Base-by-base conservation (phyloP, 2,113 vertebrate genomes). In the Stegastes partitus region DNA sequence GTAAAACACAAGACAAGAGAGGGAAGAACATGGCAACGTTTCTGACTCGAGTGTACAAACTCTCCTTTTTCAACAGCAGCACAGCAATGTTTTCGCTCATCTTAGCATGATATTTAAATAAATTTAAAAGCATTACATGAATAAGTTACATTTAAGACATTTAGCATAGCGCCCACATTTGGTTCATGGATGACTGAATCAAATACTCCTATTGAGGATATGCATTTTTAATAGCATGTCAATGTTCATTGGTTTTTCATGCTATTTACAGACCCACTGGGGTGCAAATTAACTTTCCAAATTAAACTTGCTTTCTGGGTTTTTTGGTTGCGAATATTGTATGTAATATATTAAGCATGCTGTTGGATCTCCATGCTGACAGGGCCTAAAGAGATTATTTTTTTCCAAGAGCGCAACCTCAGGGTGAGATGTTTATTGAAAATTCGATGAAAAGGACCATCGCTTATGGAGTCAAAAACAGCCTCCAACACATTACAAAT, bases 291-390 rank as follows among this genome's bases (percentile, higher is more conserved):
- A 84, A 79, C 68, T 84, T 61, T 75, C 74, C 58, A 88, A 89
- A 85, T 85, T 74, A 82, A 86, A 83, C 56, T 76, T 50, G 71
- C 67, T 87, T 87, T 78, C 68, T 82, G 39, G 59, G 45, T 61
- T 86, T 85, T 68, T 67, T 66, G 71, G 25, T 45, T 71, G 58
- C 51, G 66, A 86, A 77, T 90, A 86, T 83, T 56, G 47, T 68
- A 19, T 0, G 47, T 68, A 55, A 73, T 54, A 19, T 68, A 81
- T 92, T 83, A 83, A 68, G 66, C 54, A 87, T 89, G 91, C 88
- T 64, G 81, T 88, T 91, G 87, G 87, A 90, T 91, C 79, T 87
- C 73, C 2, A 11, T 26, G 73, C 83, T 79, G 77, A 82, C 79
- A 69, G 59, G 31, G 62, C 67, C 74, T 78, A 54, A 74, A 84